Percentiles rank a stretch among this genome's conserved stretches.
phyloP scores from a whole-genome alignment of 2,797 vertebrate species.

The Chelon labrosus region DNA sequence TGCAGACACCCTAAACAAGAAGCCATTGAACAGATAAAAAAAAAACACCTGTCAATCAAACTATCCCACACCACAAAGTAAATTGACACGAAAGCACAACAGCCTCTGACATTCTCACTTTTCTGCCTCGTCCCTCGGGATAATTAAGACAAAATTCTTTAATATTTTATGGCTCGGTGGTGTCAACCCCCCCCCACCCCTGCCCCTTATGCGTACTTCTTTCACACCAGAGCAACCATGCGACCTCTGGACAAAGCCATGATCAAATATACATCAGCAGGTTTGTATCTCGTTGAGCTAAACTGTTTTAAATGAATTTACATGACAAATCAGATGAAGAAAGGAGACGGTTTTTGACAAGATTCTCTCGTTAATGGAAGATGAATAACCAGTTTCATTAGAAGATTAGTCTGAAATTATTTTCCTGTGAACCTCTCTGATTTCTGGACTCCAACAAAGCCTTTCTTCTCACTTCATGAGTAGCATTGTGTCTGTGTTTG shows the following conservation, averaged over 20 bases:
- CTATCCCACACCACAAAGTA: not conserved
- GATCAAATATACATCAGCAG: conserved; percentile 41
- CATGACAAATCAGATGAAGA: not conserved
- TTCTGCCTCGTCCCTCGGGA: not conserved
- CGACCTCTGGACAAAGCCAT: conserved; percentile 18
- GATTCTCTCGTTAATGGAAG: not conserved
- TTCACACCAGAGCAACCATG: conserved; percentile 43
- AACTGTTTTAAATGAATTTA: conserved; percentile 5
- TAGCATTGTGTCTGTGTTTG: conserved; percentile 42
- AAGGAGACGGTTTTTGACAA: not conserved
- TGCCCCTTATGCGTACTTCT: conserved; percentile 21
- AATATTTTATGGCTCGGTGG: conserved; percentile 72
- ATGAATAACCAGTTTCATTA: too few species aligned
- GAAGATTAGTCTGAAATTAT: not conserved
- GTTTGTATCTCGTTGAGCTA: not conserved
- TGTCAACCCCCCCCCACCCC: conserved; percentile 52
- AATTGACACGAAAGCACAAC: not conserved
- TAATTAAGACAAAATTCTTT: conserved; percentile 60
- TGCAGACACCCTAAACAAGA: not conserved
- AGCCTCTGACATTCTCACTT: not conserved
- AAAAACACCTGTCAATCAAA: not conserved
- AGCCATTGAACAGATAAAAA: conserved; percentile 1
- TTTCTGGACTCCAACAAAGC: conserved; percentile 10
- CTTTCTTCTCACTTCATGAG: conserved; percentile 33
- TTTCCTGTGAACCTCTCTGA: conserved; percentile 9